Evolutionary conservation across 2,888 invertebrate genomes (phyloP), one percentile per base, ranked within the genome.

Genomic region (Caenorhabditis sulstoni): DNA sequence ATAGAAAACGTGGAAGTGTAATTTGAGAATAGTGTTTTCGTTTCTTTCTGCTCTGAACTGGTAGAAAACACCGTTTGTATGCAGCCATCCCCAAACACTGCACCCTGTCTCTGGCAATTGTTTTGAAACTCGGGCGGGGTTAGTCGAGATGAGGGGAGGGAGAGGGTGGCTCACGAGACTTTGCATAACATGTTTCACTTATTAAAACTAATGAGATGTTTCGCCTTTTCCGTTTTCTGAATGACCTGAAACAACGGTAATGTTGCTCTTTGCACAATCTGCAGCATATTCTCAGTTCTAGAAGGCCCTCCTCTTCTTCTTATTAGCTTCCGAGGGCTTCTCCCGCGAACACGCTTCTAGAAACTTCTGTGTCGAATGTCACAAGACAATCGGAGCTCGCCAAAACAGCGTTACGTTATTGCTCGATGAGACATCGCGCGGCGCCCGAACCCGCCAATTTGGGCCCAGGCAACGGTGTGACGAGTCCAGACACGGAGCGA

Each of bases 131-230:
- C 9, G 37, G 37, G 18, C 3, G n/a, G 29, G 29, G 29, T 29
- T 29, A 29, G 29, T 7, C 29, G 29, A 29, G 7, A 29, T 29
- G 29, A 29, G 29, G 29, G 29, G 7, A 29, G 29, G 29, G 29
- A 29, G 29, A 29, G 29, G 29, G 29, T 3, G 29, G n/a, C n/a
- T n/a, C n/a, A n/a, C n/a, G 29, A 29, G 29, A 29, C 29, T 29
- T 29, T 29, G 29, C 29, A 29, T 29, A 59, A 58, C 64, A 64
- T 73, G 73, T 73, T 73, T 73, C 73, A 73, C 64, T 73, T 73
- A 73, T 73, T 73, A 73, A 73, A 73, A 73, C 73, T 73, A 73
- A 73, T 73, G 73, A 73, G 73, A 58, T 73, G 64, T 73, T 73
- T 73, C n/a, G n/a, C n/a, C 71, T 71, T 49, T 59, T 29, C 18